Percentiles rank a stretch among this genome's conserved stretches.
These are phyloP conservation scores for Cantharis flavilabris DNA, from an alignment of 2,888 invertebrate species.

Conservation along the genomic window DNA sequence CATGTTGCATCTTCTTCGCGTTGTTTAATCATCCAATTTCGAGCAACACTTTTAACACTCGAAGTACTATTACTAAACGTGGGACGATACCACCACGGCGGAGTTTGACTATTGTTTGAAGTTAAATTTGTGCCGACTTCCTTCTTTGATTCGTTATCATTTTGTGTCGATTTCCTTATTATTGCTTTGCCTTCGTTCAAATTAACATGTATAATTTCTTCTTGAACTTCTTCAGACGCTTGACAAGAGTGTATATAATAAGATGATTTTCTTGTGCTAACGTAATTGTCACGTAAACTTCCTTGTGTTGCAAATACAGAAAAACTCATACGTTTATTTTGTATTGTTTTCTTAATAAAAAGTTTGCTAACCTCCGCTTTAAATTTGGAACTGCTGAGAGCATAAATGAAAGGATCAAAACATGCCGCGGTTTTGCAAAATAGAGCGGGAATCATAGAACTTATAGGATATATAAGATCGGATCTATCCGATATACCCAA, in stretches of 20 bases:
- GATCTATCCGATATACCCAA: slow-evolving; percentile 71
- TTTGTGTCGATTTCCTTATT: neutral
- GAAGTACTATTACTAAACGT: slow-evolving; percentile 60
- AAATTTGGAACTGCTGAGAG: slow-evolving; percentile 79
- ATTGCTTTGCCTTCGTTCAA: neutral
- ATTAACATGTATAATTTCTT: slow-evolving; percentile 13
- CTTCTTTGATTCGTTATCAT: neutral
- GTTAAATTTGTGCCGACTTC: neutral
- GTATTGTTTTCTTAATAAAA: slow-evolving; percentile 45
- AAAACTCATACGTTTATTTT: slow-evolving; percentile 1
- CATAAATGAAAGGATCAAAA: slow-evolving; percentile 80
- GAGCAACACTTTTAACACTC: slow-evolving; percentile 53
- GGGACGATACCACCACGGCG: slow-evolving; percentile 62
- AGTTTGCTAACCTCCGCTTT: slow-evolving; percentile 64
- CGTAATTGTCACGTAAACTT: neutral
- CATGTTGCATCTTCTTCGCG: neutral
- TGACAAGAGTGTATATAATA: slow-evolving; percentile 55
- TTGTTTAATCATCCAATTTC: slow-evolving; percentile 38
- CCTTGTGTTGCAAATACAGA: slow-evolving; percentile 6
- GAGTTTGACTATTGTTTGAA: slow-evolving; percentile 48
- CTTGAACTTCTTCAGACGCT: slow-evolving; percentile 16
- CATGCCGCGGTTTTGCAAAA: slow-evolving; percentile 83
- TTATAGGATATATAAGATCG: slow-evolving; percentile 67
- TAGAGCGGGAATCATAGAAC: slow-evolving; percentile 77
- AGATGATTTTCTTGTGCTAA: neutral